Percentiles rank a stretch among this genome's conserved stretches.
Conservation (phyloP, 2,888 invertebrate genomes). For the Acrobasis suavella region DNA sequence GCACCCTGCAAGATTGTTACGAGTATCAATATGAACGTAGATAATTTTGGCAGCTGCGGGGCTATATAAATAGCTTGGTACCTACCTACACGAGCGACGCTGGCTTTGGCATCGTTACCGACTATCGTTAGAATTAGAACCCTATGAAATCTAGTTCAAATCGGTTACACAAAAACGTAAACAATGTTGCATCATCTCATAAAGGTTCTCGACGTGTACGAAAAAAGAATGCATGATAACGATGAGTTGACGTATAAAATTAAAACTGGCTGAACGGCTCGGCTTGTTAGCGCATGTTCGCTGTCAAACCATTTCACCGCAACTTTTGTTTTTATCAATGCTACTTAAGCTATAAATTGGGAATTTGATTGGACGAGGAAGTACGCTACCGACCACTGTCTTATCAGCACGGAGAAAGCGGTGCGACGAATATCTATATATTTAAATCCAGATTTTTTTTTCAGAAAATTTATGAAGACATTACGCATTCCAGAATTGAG, state of each 20-base stretch:
- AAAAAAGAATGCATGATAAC: not conserved
- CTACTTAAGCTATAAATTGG: too few species aligned
- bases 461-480: not conserved
- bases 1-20: not conserved
- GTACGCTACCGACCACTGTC: too few species aligned
- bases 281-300: too few species aligned
- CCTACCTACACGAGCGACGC: conserved; percentile 6
- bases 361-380: too few species aligned
- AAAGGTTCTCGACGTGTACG: not conserved
- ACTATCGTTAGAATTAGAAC: not conserved
- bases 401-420: too few species aligned
- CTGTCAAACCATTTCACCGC: too few species aligned
- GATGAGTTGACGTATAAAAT: too few species aligned
- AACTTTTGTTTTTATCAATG: too few species aligned
- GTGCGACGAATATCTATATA: too few species aligned
- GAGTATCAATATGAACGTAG: not conserved
- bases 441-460: not conserved
- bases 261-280: too few species aligned
- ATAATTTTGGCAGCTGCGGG: conserved; percentile 10
- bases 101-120: conserved; percentile 15
- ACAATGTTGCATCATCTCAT: conserved; percentile 5
- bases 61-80: conserved; percentile 6
- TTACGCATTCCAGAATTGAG: not conserved
- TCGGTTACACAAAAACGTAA: conserved; percentile 6
- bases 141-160: not conserved